Evolutionary conservation across 2,113 vertebrate species (phyloP), one percentile per base, ranked within the genome.

Genomic region (Castor canadensis): DNA sequence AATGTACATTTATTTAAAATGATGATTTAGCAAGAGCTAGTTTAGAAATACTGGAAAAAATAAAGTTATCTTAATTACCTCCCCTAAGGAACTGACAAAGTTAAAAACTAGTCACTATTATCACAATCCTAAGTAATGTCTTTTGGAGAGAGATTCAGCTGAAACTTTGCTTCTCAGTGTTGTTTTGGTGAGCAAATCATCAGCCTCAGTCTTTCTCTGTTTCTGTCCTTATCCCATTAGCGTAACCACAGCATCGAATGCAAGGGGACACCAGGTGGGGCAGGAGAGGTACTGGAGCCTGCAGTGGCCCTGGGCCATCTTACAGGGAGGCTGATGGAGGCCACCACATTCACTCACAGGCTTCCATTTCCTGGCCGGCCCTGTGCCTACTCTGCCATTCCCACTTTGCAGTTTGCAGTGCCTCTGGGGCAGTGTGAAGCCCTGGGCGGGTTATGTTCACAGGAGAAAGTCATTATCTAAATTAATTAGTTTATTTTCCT

Each of bases 401-500:
- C 82, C 13, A 12, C 24, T 86, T 77, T 67, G 60, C 6, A 13
- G 84, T 26, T 3, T 30, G 1, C 30, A 62, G 49, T 5, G 35
- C 56, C 38, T 43, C 69, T 8, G 43, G 52, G 22, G 45, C 28
- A 12, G 17, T 1, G 1, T 9, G 49, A 47, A 90, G 73, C 91
- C 47, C 62, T 43, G 32, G 84, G 69, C 19, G 84, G 73, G 38
- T 54, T 60, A 38, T 69, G 84, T 87, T 93, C 91, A 83, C 76
- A 71, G 93, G 67, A 86, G 75, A 73, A 85, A 86, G 76, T 56
- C 62, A 95, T 90, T 75, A 94, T 87, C 81, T 80, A 94, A 69
- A 87, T 89, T 86, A 94, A 94, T 94, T 86, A 95, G 93, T 81
- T 71, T 60, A 73, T 89, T 97, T 94, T 89, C 75, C 87, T 89